These are phyloP conservation scores for Dasypolia templi DNA, from an alignment of 2,888 invertebrate species.

Conservation along the genomic window DNA sequence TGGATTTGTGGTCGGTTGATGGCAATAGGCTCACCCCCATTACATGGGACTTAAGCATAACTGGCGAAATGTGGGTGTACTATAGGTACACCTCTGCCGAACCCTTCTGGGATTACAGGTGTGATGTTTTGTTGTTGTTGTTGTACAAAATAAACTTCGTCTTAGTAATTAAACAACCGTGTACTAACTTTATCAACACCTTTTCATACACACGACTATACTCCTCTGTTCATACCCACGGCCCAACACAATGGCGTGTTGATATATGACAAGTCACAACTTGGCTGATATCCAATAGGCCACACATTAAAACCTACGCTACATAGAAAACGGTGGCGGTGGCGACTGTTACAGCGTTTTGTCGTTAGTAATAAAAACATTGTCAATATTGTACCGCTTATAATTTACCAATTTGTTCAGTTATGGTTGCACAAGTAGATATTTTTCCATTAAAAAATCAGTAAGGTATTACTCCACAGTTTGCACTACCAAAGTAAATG, in stretches of 20 bases:
- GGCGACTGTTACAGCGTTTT: neutral
- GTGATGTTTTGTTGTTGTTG: no score
- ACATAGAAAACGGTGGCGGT: conserved; percentile 23
- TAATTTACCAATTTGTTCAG: neutral
- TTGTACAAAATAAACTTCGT: neutral
- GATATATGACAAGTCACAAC: conserved; percentile 53
- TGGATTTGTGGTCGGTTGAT: no score
- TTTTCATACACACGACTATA: conserved; percentile 25
- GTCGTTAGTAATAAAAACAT: neutral
- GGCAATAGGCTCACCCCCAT: no score
- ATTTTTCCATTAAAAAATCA: no score
- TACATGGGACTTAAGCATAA: no score
- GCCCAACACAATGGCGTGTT: conserved; percentile 47
- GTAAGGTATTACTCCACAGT: no score
- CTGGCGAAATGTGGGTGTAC: no score
- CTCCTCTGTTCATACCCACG: conserved; percentile 38
- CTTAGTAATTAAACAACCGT: conserved; percentile 20
- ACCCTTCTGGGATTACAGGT: no score
- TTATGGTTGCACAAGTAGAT: no score
- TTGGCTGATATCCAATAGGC: conserved; percentile 53
- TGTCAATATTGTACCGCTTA: neutral
- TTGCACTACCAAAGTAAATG: no score
- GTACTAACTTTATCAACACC: conserved; percentile 44
- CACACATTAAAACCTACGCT: conserved; percentile 34
- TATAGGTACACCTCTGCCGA: no score